phyloP scores from a whole-genome alignment of 2,113 vertebrate species.

The Semnornis frantzii region DNA sequence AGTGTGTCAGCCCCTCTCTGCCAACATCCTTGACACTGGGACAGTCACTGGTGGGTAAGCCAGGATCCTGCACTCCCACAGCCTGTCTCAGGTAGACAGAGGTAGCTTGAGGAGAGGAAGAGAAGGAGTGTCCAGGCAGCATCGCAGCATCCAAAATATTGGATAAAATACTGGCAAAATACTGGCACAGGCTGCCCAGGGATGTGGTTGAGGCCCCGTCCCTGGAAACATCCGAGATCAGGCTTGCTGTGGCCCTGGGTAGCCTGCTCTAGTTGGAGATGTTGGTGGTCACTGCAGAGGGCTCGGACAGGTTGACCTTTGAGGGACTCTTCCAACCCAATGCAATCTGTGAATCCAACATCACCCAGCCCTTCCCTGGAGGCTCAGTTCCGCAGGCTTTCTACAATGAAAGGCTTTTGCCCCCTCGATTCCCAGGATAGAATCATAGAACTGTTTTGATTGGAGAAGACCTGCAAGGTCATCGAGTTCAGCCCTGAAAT shows the following conservation, averaged over 20 bases:
- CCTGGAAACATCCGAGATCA: too few species aligned
- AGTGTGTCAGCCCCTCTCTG: fast-evolving
- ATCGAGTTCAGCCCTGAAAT: neutral
- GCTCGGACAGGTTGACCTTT: too few species aligned
- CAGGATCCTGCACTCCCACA: neutral
- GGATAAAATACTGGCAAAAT: too few species aligned
- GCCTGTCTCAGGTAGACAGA: fast-evolving
- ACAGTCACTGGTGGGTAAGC: neutral
- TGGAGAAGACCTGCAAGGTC: neutral
- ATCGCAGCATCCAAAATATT: too few species aligned
- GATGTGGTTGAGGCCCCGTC: too few species aligned
- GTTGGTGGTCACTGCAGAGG: too few species aligned
- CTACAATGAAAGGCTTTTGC: fast-evolving
- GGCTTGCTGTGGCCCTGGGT: too few species aligned
- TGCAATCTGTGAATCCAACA: too few species aligned
- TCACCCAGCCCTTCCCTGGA: fast-evolving
- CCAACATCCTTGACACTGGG: fast-evolving
- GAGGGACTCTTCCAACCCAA: too few species aligned
- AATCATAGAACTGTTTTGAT: neutral
- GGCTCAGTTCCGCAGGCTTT: fast-evolving
- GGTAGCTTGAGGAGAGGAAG: fast-evolving
- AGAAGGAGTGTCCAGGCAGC: fast-evolving
- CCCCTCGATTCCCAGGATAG: neutral
- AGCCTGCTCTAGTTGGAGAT: too few species aligned
- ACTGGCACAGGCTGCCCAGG: too few species aligned